phyloP scores from a whole-genome alignment of 2,797 vertebrate genomes.

The Euthynnus affinis region DNA sequence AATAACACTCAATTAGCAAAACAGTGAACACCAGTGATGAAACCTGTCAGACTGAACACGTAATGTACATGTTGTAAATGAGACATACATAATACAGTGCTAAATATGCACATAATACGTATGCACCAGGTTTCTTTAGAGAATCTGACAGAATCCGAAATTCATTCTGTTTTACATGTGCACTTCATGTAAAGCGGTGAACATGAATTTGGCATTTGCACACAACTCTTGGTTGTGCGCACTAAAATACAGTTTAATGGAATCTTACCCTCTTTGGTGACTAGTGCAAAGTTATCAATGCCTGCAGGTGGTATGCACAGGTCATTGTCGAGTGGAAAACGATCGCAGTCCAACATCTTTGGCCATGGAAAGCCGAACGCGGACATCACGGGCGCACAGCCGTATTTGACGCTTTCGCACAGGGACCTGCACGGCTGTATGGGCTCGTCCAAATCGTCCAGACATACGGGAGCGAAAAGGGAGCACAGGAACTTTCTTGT shows the following conservation, averaged over 20 bases:
- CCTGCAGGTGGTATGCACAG: conserved; percentile 94
- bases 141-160: not conserved
- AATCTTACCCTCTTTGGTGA: conserved; percentile 91
- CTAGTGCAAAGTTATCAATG: conserved; percentile 87
- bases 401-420: conserved; percentile 92
- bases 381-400: conserved; percentile 97
- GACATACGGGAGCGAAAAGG: conserved; percentile 96
- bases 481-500: conserved; percentile 98
- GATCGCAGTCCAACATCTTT: conserved; percentile 95
- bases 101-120: not conserved
- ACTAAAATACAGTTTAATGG: not conserved
- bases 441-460: conserved; percentile 95
- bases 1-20: not conserved
- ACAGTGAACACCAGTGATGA: not conserved
- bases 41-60: not conserved
- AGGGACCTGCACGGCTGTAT: conserved; percentile 96
- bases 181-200: not conserved
- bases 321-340: conserved; percentile 95
- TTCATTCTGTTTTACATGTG: not conserved
- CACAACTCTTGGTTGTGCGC: not conserved
- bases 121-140: not conserved
- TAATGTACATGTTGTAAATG: not conserved
- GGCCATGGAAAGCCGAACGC: conserved; percentile 99
- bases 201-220: not conserved
- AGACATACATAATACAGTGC: not conserved